Evolutionary conservation across 1,140 invertebrate species (phyloP).

Genomic region (Parasteatoda tepidariorum): DNA sequence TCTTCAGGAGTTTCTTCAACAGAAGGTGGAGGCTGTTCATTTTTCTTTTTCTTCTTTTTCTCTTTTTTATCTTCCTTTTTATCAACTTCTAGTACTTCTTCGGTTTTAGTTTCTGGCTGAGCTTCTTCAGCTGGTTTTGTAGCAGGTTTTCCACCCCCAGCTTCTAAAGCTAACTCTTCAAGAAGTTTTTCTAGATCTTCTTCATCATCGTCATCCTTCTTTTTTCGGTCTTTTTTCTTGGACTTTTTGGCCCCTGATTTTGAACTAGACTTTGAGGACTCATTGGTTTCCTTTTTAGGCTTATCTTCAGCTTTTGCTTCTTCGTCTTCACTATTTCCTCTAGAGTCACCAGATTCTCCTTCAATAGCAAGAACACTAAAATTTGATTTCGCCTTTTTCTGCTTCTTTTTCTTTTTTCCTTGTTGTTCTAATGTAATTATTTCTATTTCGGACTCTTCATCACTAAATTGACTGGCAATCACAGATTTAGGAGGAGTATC

Average conservation of each 20-base stretch:
- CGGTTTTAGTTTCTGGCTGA: not conserved
- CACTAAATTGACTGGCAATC: not conserved
- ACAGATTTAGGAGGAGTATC: not conserved
- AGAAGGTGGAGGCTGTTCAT: no score
- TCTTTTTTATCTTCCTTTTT: constrained; percentile 36
- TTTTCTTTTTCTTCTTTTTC: constrained; percentile 47
- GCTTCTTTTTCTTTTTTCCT: constrained; percentile 33
- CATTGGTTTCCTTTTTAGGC: constrained; percentile 18
- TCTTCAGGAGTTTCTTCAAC: not conserved
- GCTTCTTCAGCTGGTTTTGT: not conserved
- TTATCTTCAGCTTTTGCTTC: constrained; percentile 18
- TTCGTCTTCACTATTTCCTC: constrained; percentile 38
- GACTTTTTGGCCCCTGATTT: constrained; percentile 56
- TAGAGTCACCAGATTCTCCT: constrained; percentile 4
- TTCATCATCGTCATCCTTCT: constrained; percentile 52
- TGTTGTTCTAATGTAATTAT: constrained; percentile 48
- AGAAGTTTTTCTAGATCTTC: constrained; percentile 47
- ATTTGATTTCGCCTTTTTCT: constrained; percentile 11
- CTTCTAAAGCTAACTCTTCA: constrained; percentile 55
- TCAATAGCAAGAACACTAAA: constrained; percentile 43
- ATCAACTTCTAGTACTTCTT: constrained; percentile 1
- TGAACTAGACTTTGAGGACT: constrained; percentile 61
- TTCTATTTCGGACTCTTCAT: constrained; percentile 40
- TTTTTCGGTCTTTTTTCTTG: constrained; percentile 60
- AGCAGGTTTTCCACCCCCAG: constrained; percentile 20